Evolutionary conservation across 2,113 vertebrate genomes (phyloP), one percentile per base, ranked within the genome.

Genomic region (Odocoileus hemionus): DNA sequence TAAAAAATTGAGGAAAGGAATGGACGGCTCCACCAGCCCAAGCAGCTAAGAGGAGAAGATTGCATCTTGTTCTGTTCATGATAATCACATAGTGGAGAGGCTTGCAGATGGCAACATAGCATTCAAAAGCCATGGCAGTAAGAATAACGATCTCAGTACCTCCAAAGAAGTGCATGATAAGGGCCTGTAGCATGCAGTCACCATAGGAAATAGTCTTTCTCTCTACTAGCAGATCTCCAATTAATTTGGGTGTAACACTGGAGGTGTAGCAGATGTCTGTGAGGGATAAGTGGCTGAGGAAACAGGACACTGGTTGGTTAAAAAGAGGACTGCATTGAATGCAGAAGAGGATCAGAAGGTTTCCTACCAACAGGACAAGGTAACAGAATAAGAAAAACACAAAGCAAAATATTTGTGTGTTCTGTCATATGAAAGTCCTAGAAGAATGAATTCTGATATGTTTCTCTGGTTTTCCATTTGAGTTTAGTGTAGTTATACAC

Each of bases 371-470:
- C 6, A 95, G 26, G 43, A 26, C 7, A 57, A 76, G 13, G 1
- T 64, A 96, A 50, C 80, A 93, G 39, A 93, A 12, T n/a, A 78
- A 83, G 30, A 93, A 93, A 14, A 93, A 11, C 7, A 61, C 13
- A 25, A 93, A 95, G 14, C 89, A 97, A 93, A 90, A 83, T 64
- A 47, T 43, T 47, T 86, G 28, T 64, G 36, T 58, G 7, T 90
- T 82, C 7, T 76, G 33, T 92, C 30, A 90, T 74, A 26, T 9
- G 89, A 93, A 87, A 95, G 70, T 30, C 90, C 90, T 5, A 93
- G 21, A n/a, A 96, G 86, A 61, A 87, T 70, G 61, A 96, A 93
- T 90, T 96, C 80, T 6, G 96, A 90, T 23, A 93, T 13, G 14
- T 93, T 97, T 12, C 19, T 45, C 11, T 91, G 47, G 2, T 1